Evolutionary conservation across 1,140 invertebrate genomes (phyloP), one percentile per base, ranked within the genome.

Genomic region (Propsilocerus akamusi): DNA sequence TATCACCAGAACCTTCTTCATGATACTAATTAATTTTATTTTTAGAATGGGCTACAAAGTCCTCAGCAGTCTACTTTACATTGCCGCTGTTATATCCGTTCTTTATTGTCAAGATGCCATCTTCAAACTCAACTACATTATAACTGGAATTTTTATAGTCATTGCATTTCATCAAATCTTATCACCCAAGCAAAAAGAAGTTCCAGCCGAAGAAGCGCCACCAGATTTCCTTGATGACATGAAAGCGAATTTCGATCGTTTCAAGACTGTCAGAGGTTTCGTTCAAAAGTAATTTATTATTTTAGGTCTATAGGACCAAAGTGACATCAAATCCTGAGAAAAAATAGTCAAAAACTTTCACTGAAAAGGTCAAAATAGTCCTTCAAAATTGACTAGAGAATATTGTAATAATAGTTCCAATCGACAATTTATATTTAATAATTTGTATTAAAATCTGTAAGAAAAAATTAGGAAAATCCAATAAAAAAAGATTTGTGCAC

Each of bases 91-190:
- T 7, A 56, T 69, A 25, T 64, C 68, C 25, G 56, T 77, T 37
- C 60, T 72, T 4, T 68, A 75, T 51, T 71, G 71, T 10, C 69
- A 75, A 26, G 63, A 71, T n/a, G 68, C 72, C 0, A 55, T 77
- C 7, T 72, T 69, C 53, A 57, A 74, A 12, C 61, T 78, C 3
- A 76, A 72, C 55, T 75, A 70, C 59, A 62, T 72, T 17, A 60
- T 78, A 17, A 66, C 71, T 11, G 59, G 62, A 6, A 62, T 70
- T 41, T 72, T 77, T 53, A 58, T 62, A 0, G 48, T 75, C 8
- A 66, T 77, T 14, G 68, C 71, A 4, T 17, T 69, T 7, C 75
- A 78, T 52, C 75, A 78, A 53, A 28, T 70, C 10, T 59, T 67
- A 41, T 20, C 34, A 20, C 34, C 34, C 5, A 41, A 41, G 22